Conservation (phyloP, 2,888 invertebrate species). For the Drosophila pullipes region DNA sequence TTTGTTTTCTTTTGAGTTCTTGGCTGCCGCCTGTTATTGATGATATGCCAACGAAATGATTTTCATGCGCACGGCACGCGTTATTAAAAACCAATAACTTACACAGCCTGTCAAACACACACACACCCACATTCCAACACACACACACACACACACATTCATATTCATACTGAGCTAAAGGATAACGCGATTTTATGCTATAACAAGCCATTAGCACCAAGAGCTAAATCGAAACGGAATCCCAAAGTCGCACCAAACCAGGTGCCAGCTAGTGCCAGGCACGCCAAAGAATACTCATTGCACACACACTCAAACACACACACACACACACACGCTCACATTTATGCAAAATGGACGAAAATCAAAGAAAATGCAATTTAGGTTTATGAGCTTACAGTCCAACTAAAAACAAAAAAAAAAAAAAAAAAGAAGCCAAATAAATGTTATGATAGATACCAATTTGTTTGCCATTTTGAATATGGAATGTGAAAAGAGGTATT, state of each 20-base stretch:
- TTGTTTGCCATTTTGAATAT: slow-evolving; percentile 50
- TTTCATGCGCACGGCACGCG: slow-evolving; percentile 56
- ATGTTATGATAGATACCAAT: slow-evolving; percentile 60
- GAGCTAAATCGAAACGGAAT: slow-evolving; percentile 35
- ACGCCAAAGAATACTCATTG: slow-evolving; percentile 45
- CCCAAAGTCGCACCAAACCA: slow-evolving; percentile 29
- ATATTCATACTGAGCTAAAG: slow-evolving; percentile 1
- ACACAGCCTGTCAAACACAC: slow-evolving; percentile 59
- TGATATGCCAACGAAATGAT: slow-evolving; percentile 50
- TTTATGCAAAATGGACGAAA: slow-evolving; percentile 49
- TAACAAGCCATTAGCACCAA: slow-evolving; percentile 54
- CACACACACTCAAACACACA: slow-evolving; percentile 13
- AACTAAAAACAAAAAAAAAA: slow-evolving; percentile 23
- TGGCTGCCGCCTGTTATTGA: slow-evolving; percentile 47
- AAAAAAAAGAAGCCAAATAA: slow-evolving; percentile 45
- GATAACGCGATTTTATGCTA: slow-evolving; percentile 67
- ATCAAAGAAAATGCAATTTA: slow-evolving; percentile 67
- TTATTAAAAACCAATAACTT: slow-evolving; percentile 73
- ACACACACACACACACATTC: slow-evolving; percentile 24
- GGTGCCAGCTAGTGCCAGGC: slow-evolving; percentile 70
- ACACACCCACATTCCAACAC: slow-evolving; percentile 21
- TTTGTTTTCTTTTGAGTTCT: slow-evolving; percentile 10
- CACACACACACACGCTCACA: slow-evolving; percentile 6
- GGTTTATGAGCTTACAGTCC: slow-evolving; percentile 56
- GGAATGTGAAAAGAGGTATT: background rate